Evolutionary conservation across 2,797 vertebrate genomes (phyloP).

Genomic region (Synaphobranchus kaupii): DNA sequence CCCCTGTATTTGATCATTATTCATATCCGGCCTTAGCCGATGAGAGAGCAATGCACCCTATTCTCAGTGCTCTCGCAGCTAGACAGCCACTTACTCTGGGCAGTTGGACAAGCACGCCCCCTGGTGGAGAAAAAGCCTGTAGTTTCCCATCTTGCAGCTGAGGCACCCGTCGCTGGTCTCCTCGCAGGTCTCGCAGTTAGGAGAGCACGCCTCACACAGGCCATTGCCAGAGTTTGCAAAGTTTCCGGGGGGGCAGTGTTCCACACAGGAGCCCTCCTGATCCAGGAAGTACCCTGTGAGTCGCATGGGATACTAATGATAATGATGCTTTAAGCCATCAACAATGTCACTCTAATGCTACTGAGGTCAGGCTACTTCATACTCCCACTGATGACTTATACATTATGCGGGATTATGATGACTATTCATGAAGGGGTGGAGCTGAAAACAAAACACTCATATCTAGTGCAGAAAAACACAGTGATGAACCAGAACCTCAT

Average conservation of each 20-base stretch:
- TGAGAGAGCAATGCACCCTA: not conserved
- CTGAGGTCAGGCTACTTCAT: not conserved
- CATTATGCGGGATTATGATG: not conserved
- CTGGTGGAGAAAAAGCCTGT: conserved; percentile 72
- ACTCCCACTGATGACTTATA: not conserved
- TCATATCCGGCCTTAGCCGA: not conserved
- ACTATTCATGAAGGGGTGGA: not conserved
- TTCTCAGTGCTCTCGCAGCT: not conserved
- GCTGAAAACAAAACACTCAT: not conserved
- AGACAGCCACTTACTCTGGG: conserved; percentile 72
- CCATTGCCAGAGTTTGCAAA: conserved; percentile 68
- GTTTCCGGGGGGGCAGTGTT: conserved; percentile 65
- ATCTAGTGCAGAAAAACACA: not conserved
- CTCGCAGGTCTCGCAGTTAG: conserved; percentile 72
- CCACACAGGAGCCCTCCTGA: conserved; percentile 72
- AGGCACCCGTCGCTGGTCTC: conserved; percentile 68
- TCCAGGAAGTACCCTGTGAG: conserved; percentile 71
- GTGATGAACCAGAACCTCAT: not conserved
- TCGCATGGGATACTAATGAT: too few relatives aligned
- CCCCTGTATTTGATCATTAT: not conserved
- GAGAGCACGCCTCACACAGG: conserved; percentile 75
- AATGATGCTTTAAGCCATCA: not conserved
- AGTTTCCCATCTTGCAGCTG: conserved; percentile 67
- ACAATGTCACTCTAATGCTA: not conserved
- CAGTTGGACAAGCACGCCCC: conserved; percentile 76